These are phyloP conservation scores for Geophilus truncorum DNA, from an alignment of 2,888 invertebrate species.

Conservation along the genomic window DNA sequence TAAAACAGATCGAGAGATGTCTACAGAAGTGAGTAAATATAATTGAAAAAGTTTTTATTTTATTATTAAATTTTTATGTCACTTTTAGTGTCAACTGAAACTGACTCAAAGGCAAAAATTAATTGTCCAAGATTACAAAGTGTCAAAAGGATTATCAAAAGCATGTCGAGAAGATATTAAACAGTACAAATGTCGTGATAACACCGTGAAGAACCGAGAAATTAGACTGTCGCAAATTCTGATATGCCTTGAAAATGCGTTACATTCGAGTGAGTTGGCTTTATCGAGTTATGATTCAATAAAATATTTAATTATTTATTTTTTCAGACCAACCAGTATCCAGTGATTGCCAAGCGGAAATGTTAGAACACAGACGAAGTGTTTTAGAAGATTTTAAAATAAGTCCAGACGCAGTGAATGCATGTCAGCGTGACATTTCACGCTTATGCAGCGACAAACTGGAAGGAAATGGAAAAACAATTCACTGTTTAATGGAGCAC, in stretches of 20 bases:
- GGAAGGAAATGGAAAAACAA: constrained; percentile 68
- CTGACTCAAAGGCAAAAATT: constrained; percentile 78
- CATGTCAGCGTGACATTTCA: constrained; percentile 78
- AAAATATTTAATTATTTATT: not conserved
- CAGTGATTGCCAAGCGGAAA: constrained; percentile 76
- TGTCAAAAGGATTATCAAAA: constrained; percentile 79
- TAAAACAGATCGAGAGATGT: constrained; percentile 64
- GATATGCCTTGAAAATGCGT: constrained; percentile 72
- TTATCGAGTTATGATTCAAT: not conserved
- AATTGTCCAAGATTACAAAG: constrained; percentile 83
- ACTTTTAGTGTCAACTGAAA: constrained; percentile 68
- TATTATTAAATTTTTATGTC: not conserved
- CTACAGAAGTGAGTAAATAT: constrained; percentile 47
- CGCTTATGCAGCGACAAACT: constrained; percentile 66
- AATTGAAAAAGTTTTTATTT: not conserved
- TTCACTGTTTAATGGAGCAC: constrained; percentile 92
- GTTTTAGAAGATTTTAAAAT: constrained; percentile 89
- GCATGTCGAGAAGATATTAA: constrained; percentile 87
- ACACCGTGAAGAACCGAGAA: constrained; percentile 51
- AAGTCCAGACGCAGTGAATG: constrained; percentile 84
- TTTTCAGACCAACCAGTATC: constrained; percentile 57
- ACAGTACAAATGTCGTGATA: constrained; percentile 74
- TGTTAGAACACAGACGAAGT: constrained; percentile 83
- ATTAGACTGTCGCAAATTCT: constrained; percentile 83
- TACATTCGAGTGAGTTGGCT: constrained; percentile 46